phyloP scores from a whole-genome alignment of 2,888 invertebrate genomes.

The Pseudoips prasinana region DNA sequence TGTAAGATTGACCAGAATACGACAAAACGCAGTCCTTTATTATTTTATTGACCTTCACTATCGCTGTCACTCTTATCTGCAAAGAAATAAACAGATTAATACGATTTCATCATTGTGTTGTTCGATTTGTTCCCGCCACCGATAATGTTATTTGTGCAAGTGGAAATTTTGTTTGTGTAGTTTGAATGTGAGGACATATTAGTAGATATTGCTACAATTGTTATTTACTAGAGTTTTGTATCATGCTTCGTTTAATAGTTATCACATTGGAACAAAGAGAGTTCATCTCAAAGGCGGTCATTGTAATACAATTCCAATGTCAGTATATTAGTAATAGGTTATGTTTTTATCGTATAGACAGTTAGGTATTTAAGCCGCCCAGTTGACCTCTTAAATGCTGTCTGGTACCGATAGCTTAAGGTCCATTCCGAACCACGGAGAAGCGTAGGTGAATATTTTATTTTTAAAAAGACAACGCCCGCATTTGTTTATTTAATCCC shows the following conservation, averaged over 20 bases:
- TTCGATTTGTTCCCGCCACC: slow-evolving; percentile 7
- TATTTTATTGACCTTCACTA: slow-evolving; percentile 93
- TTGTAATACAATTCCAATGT: background rate
- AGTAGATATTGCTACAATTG: background rate
- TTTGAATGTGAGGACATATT: background rate
- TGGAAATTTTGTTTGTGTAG: slow-evolving; percentile 13
- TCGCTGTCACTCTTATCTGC: slow-evolving; percentile 97
- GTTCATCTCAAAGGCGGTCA: background rate
- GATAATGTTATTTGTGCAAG: slow-evolving; percentile 28
- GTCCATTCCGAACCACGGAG: too few species aligned
- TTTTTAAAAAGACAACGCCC: too few species aligned
- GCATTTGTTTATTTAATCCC: too few species aligned
- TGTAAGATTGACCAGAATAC: slow-evolving; percentile 80
- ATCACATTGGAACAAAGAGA: background rate
- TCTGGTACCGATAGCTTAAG: too few species aligned
- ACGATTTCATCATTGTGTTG: slow-evolving; percentile 26
- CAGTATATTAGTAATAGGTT: too few species aligned
- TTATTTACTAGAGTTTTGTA: slow-evolving; percentile 11
- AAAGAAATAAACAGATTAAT: slow-evolving; percentile 50
- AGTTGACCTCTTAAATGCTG: too few species aligned
- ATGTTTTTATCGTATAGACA: too few species aligned
- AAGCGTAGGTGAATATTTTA: too few species aligned
- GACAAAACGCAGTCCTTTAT: slow-evolving; percentile 62
- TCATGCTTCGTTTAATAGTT: slow-evolving; percentile 4
- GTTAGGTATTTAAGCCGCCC: too few species aligned